These are phyloP conservation scores for Metallyticus violacea DNA, from an alignment of 2,888 invertebrate genomes.

Conservation along the genomic window DNA sequence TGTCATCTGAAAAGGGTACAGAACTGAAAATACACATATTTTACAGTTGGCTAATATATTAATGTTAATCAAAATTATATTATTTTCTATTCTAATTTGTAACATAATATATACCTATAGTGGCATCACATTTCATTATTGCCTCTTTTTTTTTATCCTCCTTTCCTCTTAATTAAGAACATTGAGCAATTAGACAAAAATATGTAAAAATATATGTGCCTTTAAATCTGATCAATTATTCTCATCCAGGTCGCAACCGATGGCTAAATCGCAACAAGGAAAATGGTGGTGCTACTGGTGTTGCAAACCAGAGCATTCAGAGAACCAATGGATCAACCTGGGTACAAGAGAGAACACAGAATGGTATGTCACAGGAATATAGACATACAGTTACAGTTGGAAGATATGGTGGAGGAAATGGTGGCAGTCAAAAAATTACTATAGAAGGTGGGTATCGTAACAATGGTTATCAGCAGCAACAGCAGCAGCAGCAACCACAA, in stretches of 20 bases:
- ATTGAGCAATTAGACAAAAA: too few species aligned
- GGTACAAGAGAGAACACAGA: conserved; percentile 11
- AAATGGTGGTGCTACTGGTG: neutral
- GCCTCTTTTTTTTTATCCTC: too few species aligned
- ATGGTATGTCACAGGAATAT: conserved; percentile 42
- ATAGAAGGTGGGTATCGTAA: neutral
- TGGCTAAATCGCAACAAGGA: conserved; percentile 45
- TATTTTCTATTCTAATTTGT: too few species aligned
- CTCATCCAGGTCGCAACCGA: conserved; percentile 42
- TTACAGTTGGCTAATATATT: too few species aligned
- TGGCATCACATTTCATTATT: too few species aligned
- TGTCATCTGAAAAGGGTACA: too few species aligned
- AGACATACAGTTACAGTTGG: conserved; percentile 45
- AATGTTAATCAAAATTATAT: too few species aligned
- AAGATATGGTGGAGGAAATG: neutral
- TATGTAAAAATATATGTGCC: too few species aligned
- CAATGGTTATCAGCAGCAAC: conserved; percentile 34
- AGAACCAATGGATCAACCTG: neutral
- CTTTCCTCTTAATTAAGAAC: too few species aligned
- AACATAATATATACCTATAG: too few species aligned
- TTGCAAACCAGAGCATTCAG: neutral
- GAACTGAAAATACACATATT: too few species aligned
- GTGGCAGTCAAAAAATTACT: neutral
- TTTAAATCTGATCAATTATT: neutral
- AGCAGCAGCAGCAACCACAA: conserved; percentile 36